Evolutionary conservation across 1,140 invertebrate species (phyloP), one percentile per base, ranked within the genome.

Genomic region (Teleogryllus occipitalis): DNA sequence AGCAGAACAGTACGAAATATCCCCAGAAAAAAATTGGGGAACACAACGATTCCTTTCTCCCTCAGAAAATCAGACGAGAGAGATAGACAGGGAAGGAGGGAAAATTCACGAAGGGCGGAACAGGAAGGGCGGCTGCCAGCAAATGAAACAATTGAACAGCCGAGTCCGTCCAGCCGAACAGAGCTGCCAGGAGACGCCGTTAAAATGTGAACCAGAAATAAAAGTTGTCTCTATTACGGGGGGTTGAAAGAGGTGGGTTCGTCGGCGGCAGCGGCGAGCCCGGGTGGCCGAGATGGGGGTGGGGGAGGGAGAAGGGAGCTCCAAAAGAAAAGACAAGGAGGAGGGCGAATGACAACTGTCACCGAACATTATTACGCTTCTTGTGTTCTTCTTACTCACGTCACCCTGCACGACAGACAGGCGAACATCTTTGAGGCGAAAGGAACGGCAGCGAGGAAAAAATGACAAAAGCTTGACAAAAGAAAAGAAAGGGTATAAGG

Each of bases 281-380:
- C 22, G 49, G 77, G 14, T n/a, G 80, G 77, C 27, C 22, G 80
- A 80, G 76, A 47, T 8, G 76, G 22, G 76, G 76, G 18, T 1
- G 54, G 54, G 7, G 48, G 21, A 65, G 18, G 39, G 65, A 49
- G 65, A 78, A 73, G 54, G 47, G 6, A 72, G 48, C 48, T 22
- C 10, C 27, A 75, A 79, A 46, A 80, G 80, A 48, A 74, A 74
- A 77, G 80, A 73, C 48, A 54, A 47, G 48, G 73, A 74, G 78
- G 22, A 74, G 76, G 77, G 49, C 49, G 80, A 80, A 49, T 81
- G 80, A 81, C 80, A 79, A 79, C 77, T 81, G 80, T 81, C 80
- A 81, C 77, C 74, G 80, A 78, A 79, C 80, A 81, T 81, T 81
- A 81, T 81, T 81, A 81, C 80, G 73, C 75, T 80, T 72, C 79